phyloP scores from a whole-genome alignment of 2,797 vertebrate genomes.

The Vultur gryphus region DNA sequence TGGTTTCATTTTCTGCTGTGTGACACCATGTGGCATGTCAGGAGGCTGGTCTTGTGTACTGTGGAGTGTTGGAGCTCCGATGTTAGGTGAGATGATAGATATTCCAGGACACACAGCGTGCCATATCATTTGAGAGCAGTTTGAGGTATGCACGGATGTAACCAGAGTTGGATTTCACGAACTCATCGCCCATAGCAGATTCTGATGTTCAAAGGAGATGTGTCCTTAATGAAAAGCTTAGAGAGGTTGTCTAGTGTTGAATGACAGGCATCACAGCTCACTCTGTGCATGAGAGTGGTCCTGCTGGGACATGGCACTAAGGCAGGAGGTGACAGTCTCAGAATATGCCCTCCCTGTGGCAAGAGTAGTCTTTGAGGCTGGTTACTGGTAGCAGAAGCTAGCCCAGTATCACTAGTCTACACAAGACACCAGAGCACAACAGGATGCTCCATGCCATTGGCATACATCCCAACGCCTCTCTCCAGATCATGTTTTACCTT shows the following conservation, averaged over 20 bases:
- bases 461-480: background rate
- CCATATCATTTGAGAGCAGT: background rate
- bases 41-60: background rate
- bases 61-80: background rate
- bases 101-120: background rate
- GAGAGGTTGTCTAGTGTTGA: background rate
- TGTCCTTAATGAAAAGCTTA: background rate
- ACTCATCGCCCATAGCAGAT: accelerated
- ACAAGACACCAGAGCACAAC: background rate
- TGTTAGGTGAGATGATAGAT: background rate
- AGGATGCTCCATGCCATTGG: background rate
- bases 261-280: background rate
- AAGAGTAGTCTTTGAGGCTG: background rate
- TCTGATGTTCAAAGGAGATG: background rate
- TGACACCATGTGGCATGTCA: background rate
- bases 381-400: background rate
- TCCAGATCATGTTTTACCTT: background rate
- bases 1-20: background rate
- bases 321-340: background rate
- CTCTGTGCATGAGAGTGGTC: background rate
- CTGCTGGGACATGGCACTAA: background rate
- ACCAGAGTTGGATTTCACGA: background rate
- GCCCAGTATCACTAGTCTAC: background rate
- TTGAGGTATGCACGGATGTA: background rate
- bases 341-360: background rate